These are phyloP conservation scores for Diachasma alloeum DNA, from an alignment of 1,140 invertebrate species.

Conservation along the genomic window DNA sequence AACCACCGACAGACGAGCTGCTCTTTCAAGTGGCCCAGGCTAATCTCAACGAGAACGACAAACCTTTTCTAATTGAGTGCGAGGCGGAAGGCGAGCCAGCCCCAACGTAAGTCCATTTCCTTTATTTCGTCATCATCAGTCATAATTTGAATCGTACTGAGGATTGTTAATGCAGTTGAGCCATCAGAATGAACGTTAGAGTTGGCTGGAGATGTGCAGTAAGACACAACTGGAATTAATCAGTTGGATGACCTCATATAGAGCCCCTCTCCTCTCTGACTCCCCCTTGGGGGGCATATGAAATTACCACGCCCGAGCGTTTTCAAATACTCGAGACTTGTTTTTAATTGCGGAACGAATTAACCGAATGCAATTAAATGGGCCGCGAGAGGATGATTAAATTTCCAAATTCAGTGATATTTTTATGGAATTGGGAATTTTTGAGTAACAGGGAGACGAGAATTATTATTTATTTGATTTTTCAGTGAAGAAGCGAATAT, in stretches of 20 bases:
- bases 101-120: conserved; percentile 74
- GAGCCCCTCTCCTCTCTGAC: conserved; percentile 16
- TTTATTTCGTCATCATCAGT: background rate
- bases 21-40: conserved; percentile 87
- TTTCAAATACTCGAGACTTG: background rate
- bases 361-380: background rate
- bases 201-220: conserved; percentile 31
- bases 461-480: no score
- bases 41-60: conserved; percentile 83
- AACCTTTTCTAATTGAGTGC: conserved; percentile 94
- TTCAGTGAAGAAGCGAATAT: no score
- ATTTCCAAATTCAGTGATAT: no score
- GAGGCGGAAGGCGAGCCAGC: conserved; percentile 92
- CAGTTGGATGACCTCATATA: conserved; percentile 62
- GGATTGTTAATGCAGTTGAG: background rate
- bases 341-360: background rate
- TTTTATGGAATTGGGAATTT: no score
- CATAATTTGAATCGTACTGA: background rate
- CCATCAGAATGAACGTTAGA: background rate
- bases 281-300: conserved; percentile 47
- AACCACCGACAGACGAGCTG: conserved; percentile 88
- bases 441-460: no score
- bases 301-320: conserved; percentile 50
- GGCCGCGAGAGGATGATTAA: no score
- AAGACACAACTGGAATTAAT: conserved; percentile 64